Conservation (phyloP, 1,140 invertebrate genomes). For the Tetramorium simillimum region DNA sequence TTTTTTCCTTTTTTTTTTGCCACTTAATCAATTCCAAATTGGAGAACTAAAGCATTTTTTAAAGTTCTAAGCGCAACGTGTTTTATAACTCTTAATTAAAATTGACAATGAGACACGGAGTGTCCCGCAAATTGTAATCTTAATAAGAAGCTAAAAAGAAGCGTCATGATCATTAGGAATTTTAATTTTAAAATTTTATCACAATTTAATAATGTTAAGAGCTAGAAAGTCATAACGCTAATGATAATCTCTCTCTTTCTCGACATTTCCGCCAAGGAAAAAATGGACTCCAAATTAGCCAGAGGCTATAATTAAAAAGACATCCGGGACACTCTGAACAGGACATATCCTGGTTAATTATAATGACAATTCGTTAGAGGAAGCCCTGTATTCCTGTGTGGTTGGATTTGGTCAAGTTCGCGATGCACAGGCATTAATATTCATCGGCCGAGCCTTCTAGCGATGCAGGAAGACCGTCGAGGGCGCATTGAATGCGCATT, state of each 20-base stretch:
- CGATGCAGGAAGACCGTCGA: background rate
- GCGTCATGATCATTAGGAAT: background rate
- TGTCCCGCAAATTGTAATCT: background rate
- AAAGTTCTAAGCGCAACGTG: too few relatives aligned
- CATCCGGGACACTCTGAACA: background rate
- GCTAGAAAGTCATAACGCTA: background rate
- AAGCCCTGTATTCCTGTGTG: background rate
- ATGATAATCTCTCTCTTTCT: background rate
- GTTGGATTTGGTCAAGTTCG: constrained; percentile 14
- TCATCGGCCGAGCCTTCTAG: background rate
- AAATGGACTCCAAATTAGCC: background rate
- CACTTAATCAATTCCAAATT: background rate
- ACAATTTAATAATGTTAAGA: background rate
- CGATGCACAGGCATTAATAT: constrained; percentile 19
- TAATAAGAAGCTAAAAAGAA: background rate
- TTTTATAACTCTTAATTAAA: background rate
- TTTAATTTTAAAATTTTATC: background rate
- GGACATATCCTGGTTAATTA: constrained; percentile 1
- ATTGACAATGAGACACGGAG: too few relatives aligned
- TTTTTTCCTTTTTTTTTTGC: background rate
- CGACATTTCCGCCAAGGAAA: background rate
- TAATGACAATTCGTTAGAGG: constrained; percentile 7
- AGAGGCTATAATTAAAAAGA: background rate
- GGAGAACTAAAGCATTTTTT: background rate
- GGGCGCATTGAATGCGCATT: constrained; percentile 20